A percentile compares a stretch with the other conserved stretches of the same genome.
Conservation (phyloP, 2,113 vertebrate species). For the Heterotis niloticus region DNA sequence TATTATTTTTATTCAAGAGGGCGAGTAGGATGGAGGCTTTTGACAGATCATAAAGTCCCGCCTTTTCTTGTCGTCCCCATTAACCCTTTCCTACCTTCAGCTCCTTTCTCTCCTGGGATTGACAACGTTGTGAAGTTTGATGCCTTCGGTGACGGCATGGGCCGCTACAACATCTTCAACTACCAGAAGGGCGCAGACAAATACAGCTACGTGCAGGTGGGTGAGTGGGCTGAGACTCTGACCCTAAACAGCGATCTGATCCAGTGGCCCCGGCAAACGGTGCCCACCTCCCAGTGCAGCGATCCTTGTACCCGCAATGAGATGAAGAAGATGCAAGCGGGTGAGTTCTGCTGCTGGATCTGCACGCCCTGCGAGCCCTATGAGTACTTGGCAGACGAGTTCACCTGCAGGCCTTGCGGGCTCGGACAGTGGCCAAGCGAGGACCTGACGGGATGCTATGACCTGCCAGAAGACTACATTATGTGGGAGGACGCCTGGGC, state of each 20-base stretch:
- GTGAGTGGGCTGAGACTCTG: constrained; percentile 90
- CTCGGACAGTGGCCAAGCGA: constrained; percentile 88
- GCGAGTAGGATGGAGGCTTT: neutral
- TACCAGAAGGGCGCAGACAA: constrained; percentile 79
- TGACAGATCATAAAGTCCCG: neutral
- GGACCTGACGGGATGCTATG: constrained; percentile 83
- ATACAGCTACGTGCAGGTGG: constrained; percentile 85
- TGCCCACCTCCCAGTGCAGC: constrained; percentile 91
- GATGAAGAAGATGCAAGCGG: constrained; percentile 99
- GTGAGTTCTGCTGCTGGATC: constrained; percentile 98
- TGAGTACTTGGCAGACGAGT: constrained; percentile 91
- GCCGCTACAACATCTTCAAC: constrained; percentile 95
- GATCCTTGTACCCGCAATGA: constrained; percentile 93
- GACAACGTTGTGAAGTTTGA: constrained; percentile 95
- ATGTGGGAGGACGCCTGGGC: constrained; percentile 98
- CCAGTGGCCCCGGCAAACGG: constrained; percentile 79
- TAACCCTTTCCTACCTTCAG: constrained; percentile 53
- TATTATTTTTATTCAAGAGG: neutral
- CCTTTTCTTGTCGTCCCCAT: neutral
- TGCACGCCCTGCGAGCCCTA: constrained; percentile 91
- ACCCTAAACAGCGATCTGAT: constrained; percentile 79
- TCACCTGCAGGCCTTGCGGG: constrained; percentile 86
- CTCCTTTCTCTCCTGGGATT: constrained; percentile 79
- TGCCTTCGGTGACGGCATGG: constrained; percentile 86
- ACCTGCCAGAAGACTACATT: constrained; percentile 96